These are phyloP conservation scores for Semicossyphus pulcher DNA, from an alignment of 2,113 vertebrate species.

Conservation along the genomic window DNA sequence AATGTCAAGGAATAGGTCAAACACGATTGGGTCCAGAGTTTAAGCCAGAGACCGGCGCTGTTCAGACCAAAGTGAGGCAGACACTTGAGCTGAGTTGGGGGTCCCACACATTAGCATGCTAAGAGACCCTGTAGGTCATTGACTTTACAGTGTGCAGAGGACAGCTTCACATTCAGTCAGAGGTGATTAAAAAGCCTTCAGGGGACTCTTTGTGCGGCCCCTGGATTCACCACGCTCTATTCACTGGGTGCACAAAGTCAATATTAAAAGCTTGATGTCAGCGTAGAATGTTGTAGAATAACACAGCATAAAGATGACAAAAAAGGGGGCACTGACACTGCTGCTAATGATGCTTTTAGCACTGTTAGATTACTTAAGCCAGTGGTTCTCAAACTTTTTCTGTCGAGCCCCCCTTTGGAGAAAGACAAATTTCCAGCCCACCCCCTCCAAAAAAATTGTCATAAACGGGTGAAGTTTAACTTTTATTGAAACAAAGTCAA, in stretches of 20 bases:
- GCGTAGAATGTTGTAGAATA: neutral
- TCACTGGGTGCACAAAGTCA: neutral
- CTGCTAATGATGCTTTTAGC: too few relatives aligned
- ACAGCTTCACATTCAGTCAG: conserved; percentile 30
- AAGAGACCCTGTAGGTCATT: conserved; percentile 44
- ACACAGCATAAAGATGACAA: neutral
- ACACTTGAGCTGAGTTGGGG: conserved; percentile 30
- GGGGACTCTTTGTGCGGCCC: neutral
- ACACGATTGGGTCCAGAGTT: conserved; percentile 64
- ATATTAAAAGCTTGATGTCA: neutral
- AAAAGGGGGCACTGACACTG: too few relatives aligned
- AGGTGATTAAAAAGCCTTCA: conserved; percentile 34
- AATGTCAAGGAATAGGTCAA: conserved; percentile 84
- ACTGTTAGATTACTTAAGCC: too few relatives aligned
- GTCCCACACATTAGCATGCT: conserved; percentile 64
- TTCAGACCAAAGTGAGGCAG: conserved; percentile 56
- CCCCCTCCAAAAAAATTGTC: too few relatives aligned
- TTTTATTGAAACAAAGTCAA: too few relatives aligned
- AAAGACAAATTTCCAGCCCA: too few relatives aligned
- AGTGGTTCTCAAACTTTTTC: too few relatives aligned
- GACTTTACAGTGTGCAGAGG: conserved; percentile 37
- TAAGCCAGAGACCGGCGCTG: conserved; percentile 37
- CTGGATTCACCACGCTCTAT: neutral
- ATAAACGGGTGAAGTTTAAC: too few relatives aligned
- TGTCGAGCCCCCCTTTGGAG: too few relatives aligned